Evolutionary conservation across 2,888 invertebrate genomes (phyloP).

Genomic region (Himalopsyche anomala): DNA sequence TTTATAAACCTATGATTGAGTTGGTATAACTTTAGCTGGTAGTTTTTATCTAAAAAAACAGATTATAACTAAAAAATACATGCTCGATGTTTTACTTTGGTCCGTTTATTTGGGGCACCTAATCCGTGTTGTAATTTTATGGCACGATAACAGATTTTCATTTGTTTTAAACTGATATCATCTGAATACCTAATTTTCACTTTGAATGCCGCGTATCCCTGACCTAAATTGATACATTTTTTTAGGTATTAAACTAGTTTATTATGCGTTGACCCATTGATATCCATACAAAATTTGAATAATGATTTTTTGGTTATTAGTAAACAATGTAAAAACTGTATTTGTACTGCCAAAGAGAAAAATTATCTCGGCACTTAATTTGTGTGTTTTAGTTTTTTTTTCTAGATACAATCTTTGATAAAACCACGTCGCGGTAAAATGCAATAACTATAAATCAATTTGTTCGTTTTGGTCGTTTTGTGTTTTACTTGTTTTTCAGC

Average conservation of each 20-base stretch:
- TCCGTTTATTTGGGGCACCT: neutral
- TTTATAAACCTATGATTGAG: neutral
- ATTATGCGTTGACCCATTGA: neutral
- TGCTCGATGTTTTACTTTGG: neutral
- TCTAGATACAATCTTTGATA: too few species aligned
- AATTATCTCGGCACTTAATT: too few species aligned
- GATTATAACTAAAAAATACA: neutral
- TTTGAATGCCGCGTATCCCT: constrained; percentile 35
- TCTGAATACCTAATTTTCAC: constrained; percentile 4
- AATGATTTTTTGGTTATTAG: too few species aligned
- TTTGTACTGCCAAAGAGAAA: too few species aligned
- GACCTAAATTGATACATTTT: constrained; percentile 26
- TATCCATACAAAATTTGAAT: neutral
- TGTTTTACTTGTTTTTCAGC: too few species aligned
- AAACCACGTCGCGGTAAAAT: too few species aligned
- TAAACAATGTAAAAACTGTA: too few species aligned
- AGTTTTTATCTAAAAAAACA: neutral
- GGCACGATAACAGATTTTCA: constrained; percentile 2
- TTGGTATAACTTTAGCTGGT: neutral
- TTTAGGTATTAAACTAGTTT: neutral
- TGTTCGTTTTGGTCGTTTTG: too few species aligned
- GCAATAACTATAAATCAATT: too few species aligned
- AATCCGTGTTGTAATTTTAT: constrained; percentile 17
- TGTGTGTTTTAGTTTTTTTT: too few species aligned
- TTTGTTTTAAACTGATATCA: constrained; percentile 28